Evolutionary conservation across 1,140 invertebrate genomes (phyloP).

Genomic region (Drosophila mauritiana): DNA sequence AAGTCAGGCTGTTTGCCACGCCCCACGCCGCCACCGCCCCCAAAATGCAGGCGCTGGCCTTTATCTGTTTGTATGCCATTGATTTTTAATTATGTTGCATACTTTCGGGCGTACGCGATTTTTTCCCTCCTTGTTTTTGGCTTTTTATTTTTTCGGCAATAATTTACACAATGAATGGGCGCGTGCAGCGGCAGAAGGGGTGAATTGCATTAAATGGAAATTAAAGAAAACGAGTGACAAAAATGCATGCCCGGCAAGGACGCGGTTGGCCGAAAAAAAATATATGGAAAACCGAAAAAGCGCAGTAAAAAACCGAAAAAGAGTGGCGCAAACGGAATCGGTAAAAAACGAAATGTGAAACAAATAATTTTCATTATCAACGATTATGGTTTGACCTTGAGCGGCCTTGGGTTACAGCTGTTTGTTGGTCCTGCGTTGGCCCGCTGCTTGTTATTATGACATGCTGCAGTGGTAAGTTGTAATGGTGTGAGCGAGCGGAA

Average conservation of each 20-base stretch:
- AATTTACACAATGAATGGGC: slow-evolving; percentile 66
- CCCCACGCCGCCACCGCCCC: slow-evolving; percentile 30
- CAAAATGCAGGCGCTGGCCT: slow-evolving; percentile 25
- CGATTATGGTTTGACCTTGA: slow-evolving; percentile 83
- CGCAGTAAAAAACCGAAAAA: slow-evolving; percentile 11
- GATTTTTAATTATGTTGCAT: slow-evolving; percentile 84
- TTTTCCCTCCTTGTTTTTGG: slow-evolving; percentile 45
- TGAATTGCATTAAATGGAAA: slow-evolving; percentile 78
- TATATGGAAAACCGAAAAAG: slow-evolving; percentile 7
- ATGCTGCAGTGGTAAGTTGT: slow-evolving; percentile 48
- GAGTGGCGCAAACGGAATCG: slow-evolving; percentile 9
- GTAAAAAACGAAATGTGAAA: slow-evolving; percentile 27
- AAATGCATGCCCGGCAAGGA: slow-evolving; percentile 60
- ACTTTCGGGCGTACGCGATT: slow-evolving; percentile 56
- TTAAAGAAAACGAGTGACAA: slow-evolving; percentile 81
- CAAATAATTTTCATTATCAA: slow-evolving; percentile 84
- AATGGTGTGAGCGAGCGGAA: slow-evolving; percentile 66
- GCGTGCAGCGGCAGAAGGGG: neutral
- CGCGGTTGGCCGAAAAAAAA: slow-evolving; percentile 35
- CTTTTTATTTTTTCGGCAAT: slow-evolving; percentile 62
- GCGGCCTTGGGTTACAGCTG: slow-evolving; percentile 70
- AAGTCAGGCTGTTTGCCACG: slow-evolving; percentile 71
- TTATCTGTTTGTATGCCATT: slow-evolving; percentile 82
- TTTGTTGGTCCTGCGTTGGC: slow-evolving; percentile 25
- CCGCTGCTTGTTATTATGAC: slow-evolving; percentile 51